A percentile compares a stretch with the other conserved stretches of the same genome.
Conservation (phyloP, 2,888 invertebrate genomes). For the Andricus curvator region DNA sequence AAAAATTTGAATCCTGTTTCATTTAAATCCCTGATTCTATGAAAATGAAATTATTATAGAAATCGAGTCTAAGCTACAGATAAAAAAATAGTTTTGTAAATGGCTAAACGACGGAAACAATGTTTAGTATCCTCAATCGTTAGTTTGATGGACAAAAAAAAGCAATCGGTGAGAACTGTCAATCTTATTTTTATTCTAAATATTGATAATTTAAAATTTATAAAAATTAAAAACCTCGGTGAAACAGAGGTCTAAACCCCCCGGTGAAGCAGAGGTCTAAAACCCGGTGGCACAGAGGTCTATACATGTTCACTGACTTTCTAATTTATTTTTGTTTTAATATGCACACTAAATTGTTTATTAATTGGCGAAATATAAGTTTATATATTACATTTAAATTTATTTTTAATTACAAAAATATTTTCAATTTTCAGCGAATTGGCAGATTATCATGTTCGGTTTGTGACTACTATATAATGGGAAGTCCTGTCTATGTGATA, state of each 20-base stretch:
- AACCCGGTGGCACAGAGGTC: too few species aligned
- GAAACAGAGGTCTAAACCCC: too few species aligned
- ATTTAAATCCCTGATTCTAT: background rate
- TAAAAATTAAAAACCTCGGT: too few species aligned
- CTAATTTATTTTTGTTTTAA: too few species aligned
- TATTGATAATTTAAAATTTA: background rate
- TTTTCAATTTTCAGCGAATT: constrained; percentile 45
- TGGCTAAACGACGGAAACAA: background rate
- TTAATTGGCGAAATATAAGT: constrained; percentile 12
- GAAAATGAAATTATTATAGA: background rate
- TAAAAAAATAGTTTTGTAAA: background rate
- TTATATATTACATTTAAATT: background rate
- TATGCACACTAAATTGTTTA: too few species aligned
- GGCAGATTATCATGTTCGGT: constrained; percentile 68
- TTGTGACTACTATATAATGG: constrained; percentile 71
- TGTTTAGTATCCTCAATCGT: background rate
- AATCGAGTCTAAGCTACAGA: background rate
- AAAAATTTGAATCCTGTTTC: background rate
- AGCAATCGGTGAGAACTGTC: constrained; percentile 61
- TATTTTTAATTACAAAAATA: background rate
- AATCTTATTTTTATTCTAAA: background rate
- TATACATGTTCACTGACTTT: too few species aligned
- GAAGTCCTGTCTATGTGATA: constrained; percentile 71
- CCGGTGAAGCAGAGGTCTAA: too few species aligned
- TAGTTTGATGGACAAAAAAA: constrained; percentile 53